Base-by-base conservation (phyloP, 1,140 invertebrate species). In the Apocrypta bakeri region DNA sequence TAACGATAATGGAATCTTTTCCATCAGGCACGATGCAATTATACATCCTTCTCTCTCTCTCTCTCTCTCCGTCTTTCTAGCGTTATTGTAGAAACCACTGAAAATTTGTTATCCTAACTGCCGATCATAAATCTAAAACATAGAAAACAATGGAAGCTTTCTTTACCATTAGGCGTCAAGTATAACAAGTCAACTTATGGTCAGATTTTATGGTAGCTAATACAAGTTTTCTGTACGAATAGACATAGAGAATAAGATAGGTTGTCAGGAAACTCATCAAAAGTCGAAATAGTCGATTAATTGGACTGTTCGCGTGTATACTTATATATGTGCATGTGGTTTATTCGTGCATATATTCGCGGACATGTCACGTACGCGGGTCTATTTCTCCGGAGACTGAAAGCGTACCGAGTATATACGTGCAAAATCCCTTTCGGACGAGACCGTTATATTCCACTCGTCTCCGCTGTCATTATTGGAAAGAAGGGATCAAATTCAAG, bases 1-100 rank as follows among this genome's bases (percentile, higher is more conserved):
- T 81, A 84, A 83, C 84, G 84, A 85, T 86, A 86, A 85, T 86
- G 82, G 68, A 84, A 84, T 83, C 83, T 84, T 85, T 84, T 83
- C 76, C 68, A 72, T 75, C 81, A 27, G 66, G 4, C n/a, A 48
- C 24, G 7, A 69, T 78, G 72, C 82, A 56, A 56, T 56, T 56
- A 56, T 21, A 56, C 33, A 37, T 2, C 33, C 8, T 21, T 56
- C 48, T 14, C 21, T 6, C 17, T 17, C 48, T 42, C 40, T 42
- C 37, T 37, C 37, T 37, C 37, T 37, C 42, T 48, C 42, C 21
- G 8, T 48, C 42, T 48, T 14, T 42, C 40, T 42, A 9, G 48
- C 48, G n/a, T 56, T 56, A 69, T 73, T 74, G 73, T 73, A 73
- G 74, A 73, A 64, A 63, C 42, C 48, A 61, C 31, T 21, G 21